Evolutionary conservation across 2,888 invertebrate species (phyloP).

Genomic region (Pandemis heparana): DNA sequence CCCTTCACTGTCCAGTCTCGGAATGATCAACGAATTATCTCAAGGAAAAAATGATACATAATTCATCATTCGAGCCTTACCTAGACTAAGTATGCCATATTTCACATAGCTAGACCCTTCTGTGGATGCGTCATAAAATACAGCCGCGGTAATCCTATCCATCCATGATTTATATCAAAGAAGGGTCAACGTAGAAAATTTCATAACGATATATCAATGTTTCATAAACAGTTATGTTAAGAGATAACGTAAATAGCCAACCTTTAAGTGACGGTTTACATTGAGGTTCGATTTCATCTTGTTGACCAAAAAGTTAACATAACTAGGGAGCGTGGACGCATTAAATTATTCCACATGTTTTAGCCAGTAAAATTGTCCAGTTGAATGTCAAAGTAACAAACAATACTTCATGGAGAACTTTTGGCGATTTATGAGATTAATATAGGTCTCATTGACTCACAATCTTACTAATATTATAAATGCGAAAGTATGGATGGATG

Average conservation of each 20-base stretch:
- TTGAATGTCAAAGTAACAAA: no score
- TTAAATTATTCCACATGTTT: no score
- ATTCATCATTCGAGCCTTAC: constrained; percentile 81
- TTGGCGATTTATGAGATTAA: no score
- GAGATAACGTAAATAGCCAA: constrained; percentile 14
- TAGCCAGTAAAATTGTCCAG: no score
- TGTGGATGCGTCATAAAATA: constrained; percentile 81
- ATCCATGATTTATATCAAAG: constrained; percentile 79
- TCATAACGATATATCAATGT: constrained; percentile 73
- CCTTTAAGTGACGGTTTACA: not conserved
- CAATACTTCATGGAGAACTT: no score
- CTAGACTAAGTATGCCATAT: constrained; percentile 82
- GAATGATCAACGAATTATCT: constrained; percentile 49
- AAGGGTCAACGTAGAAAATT: constrained; percentile 79
- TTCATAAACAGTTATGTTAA: constrained; percentile 51
- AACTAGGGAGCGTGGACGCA: no score
- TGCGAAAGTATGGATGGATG: no score
- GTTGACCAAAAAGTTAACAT: no score
- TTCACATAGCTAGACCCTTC: constrained; percentile 76
- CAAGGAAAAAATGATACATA: constrained; percentile 75
- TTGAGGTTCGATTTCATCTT: not conserved
- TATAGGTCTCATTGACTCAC: no score
- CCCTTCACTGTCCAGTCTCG: constrained; percentile 54
- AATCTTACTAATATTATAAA: no score
- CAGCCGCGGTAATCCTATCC: constrained; percentile 81